phyloP scores from a whole-genome alignment of 2,113 vertebrate species.

The Perccottus glenii region DNA sequence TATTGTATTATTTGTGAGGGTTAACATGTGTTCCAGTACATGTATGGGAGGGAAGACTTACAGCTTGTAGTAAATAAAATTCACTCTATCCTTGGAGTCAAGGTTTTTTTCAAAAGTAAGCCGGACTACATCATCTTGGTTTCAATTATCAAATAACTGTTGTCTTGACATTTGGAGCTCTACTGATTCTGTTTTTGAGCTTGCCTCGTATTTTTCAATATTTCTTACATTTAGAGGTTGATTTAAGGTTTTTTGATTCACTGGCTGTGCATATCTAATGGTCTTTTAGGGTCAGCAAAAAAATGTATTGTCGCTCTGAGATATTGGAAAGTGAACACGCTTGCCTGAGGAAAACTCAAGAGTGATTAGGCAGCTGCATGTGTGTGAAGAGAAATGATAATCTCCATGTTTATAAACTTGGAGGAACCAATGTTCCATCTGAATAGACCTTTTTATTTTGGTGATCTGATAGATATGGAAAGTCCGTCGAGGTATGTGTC shows the following conservation, averaged over 20 bases:
- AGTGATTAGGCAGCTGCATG: conserved; percentile 46
- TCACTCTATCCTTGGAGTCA: conserved; percentile 28
- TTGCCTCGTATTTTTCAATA: conserved; percentile 32
- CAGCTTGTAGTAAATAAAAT: conserved; percentile 38
- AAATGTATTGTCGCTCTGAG: conserved; percentile 42
- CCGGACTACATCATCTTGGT: conserved; percentile 26
- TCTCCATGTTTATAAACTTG: conserved; percentile 23
- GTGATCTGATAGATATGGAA: background rate
- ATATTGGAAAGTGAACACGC: conserved; percentile 22
- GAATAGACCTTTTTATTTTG: background rate
- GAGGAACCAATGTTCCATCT: conserved; percentile 14
- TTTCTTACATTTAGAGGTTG: conserved; percentile 30
- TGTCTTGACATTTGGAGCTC: conserved; percentile 1
- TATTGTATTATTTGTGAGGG: no score
- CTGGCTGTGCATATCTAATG: conserved; percentile 24
- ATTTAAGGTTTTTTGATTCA: conserved; percentile 39
- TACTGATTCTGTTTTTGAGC: conserved; percentile 50
- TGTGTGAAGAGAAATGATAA: conserved; percentile 51
- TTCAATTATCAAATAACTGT: conserved; percentile 17
- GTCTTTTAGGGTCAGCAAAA: conserved; percentile 31
- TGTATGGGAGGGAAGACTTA: conserved; percentile 33
- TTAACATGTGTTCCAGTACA: no score
- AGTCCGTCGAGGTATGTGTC: conserved; percentile 19
- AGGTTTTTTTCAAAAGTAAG: conserved; percentile 26
- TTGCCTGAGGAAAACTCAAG: conserved; percentile 40